phyloP scores from a whole-genome alignment of 1,140 invertebrate genomes.

The Cotesia typhae region DNA sequence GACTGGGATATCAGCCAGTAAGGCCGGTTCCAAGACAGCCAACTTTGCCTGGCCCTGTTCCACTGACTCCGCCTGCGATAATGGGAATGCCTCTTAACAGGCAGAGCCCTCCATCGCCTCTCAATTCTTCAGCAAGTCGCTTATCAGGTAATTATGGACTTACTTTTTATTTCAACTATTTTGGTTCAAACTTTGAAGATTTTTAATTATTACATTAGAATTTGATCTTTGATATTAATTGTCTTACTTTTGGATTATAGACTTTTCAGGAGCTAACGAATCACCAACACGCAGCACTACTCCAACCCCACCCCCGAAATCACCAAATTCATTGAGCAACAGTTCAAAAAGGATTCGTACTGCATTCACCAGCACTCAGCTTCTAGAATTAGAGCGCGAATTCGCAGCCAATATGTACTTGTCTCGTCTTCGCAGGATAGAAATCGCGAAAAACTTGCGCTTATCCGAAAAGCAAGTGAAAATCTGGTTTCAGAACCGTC shows the following conservation, averaged over 20 bases:
- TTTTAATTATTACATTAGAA: conserved; percentile 8
- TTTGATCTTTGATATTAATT: background rate
- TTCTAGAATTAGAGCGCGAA: conserved; percentile 90
- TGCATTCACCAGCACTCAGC: conserved; percentile 91
- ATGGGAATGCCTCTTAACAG: conserved; percentile 44
- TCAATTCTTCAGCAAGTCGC: conserved; percentile 49
- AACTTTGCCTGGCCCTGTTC: conserved; percentile 42
- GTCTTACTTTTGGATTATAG: conserved; percentile 42
- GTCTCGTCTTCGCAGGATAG: conserved; percentile 86
- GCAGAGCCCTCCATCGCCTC: conserved; percentile 59
- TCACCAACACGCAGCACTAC: conserved; percentile 66
- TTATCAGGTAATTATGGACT: conserved; percentile 50
- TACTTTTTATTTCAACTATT: too few species aligned
- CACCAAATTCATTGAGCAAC: conserved; percentile 65
- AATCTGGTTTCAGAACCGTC: conserved; percentile 93
- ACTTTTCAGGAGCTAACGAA: conserved; percentile 63
- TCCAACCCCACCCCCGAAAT: conserved; percentile 67
- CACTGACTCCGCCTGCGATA: conserved; percentile 49
- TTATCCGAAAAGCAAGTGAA: conserved; percentile 95
- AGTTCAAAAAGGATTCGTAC: conserved; percentile 86
- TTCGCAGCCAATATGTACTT: conserved; percentile 92
- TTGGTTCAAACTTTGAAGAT: background rate
- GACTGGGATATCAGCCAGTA: conserved; percentile 57
- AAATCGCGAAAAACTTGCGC: conserved; percentile 87
- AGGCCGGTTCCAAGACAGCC: conserved; percentile 57